A percentile compares a stretch with the other conserved stretches of the same genome.
Evolutionary conservation across 2,888 invertebrate species (phyloP).

Genomic region (Polyommatus icarus): DNA sequence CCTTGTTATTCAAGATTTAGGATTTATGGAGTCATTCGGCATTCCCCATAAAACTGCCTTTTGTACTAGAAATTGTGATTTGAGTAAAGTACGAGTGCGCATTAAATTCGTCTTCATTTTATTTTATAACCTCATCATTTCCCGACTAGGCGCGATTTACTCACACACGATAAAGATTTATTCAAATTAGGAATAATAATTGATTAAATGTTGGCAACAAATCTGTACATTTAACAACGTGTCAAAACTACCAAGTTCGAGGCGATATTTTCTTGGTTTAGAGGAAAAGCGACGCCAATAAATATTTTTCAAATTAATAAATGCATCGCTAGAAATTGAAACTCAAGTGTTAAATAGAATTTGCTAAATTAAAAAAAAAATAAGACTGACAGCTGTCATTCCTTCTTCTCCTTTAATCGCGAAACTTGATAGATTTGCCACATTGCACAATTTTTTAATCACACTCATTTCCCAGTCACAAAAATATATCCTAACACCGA

Average conservation of each 20-base stretch:
- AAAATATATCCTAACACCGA: conserved; percentile 18
- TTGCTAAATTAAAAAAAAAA: no score
- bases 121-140: neutral
- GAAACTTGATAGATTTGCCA: conserved; percentile 12
- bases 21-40: neutral
- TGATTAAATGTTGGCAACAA: conserved; percentile 17
- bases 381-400: neutral
- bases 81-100: neutral
- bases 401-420: neutral
- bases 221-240: neutral
- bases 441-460: neutral
- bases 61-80: neutral
- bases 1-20: neutral
- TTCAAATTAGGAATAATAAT: conserved; percentile 13
- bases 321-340: neutral
- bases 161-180: neutral
- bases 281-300: no score
- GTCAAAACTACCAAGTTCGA: neutral
- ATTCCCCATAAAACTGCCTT: neutral
- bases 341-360: neutral
- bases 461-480: conserved; percentile 25
- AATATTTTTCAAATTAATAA: neutral
- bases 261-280: neutral
- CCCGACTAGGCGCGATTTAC: conserved; percentile 11
- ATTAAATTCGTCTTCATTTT: conserved; percentile 24